These are phyloP conservation scores for Rhagoletis pomonella DNA, from an alignment of 1,140 invertebrate genomes.

Conservation along the genomic window DNA sequence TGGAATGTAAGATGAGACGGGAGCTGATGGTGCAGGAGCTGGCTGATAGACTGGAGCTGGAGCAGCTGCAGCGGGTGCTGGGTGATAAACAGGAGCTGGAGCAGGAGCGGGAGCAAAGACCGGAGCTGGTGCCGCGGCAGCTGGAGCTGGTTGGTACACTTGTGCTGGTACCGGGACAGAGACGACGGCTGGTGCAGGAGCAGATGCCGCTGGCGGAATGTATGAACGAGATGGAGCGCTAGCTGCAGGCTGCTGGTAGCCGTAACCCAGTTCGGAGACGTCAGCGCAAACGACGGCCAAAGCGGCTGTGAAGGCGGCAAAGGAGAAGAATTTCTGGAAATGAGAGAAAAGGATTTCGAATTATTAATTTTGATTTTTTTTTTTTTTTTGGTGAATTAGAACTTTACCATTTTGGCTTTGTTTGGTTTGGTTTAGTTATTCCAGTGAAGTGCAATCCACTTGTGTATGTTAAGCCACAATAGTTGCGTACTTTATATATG, in stretches of 20 bases:
- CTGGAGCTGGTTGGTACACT: neutral
- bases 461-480: neutral
- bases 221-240: neutral
- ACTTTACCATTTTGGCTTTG: neutral
- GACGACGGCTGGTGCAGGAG: neutral
- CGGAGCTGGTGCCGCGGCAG: neutral
- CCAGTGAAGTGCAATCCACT: neutral
- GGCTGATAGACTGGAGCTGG: constrained; percentile 55
- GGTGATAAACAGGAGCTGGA: constrained; percentile 21
- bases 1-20: neutral
- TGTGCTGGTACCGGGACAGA: constrained; percentile 29
- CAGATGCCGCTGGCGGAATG: neutral
- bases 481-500: neutral
- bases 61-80: constrained; percentile 22
- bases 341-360: neutral
- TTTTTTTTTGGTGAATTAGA: neutral
- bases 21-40: constrained; percentile 58
- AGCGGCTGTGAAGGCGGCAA: constrained; percentile 56
- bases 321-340: constrained; percentile 66
- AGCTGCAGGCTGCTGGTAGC: constrained; percentile 53
- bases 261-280: constrained; percentile 54
- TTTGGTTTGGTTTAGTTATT: neutral
- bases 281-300: constrained; percentile 54
- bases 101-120: constrained; percentile 22
- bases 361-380: too few relatives aligned